Conservation (phyloP, 2,797 vertebrate species). For the Sebastes oblongus region DNA sequence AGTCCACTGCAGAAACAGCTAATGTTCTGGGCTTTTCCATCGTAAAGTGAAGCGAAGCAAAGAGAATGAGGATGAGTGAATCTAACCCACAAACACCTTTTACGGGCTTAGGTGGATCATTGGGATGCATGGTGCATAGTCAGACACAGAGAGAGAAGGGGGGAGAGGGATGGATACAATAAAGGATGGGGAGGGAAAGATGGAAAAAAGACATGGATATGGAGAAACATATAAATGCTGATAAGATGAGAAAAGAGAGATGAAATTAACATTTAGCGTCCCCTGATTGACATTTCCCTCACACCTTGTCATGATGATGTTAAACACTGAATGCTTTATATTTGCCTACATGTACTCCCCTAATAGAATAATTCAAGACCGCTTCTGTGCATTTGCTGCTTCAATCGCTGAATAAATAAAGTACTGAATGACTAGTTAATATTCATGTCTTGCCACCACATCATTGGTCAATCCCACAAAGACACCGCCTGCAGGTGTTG, state of each 20-base stretch:
- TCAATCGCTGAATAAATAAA: conserved; percentile 20
- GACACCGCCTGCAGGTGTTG: conserved; percentile 11
- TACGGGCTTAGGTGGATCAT: conserved; percentile 62
- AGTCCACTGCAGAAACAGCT: conserved; percentile 69
- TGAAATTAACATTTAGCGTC: conserved; percentile 12
- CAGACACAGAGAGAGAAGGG: not conserved
- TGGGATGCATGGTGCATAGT: conserved; percentile 62
- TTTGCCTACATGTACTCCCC: not conserved
- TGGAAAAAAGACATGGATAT: not conserved
- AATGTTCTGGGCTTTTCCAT: conserved; percentile 69
- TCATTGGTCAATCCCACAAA: conserved; percentile 28
- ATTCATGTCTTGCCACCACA: conserved; percentile 38
- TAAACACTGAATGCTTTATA: not conserved
- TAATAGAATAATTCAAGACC: not conserved
- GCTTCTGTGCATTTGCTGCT: conserved; percentile 14
- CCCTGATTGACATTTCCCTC: not conserved
- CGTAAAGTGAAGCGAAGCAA: conserved; percentile 73
- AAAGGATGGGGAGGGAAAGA: conserved; percentile 21
- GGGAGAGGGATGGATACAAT: conserved; percentile 5
- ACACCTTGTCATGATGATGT: not conserved
- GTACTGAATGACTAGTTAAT: conserved; percentile 24
- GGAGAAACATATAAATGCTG: not conserved
- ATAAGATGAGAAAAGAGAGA: not conserved
- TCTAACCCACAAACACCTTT: conserved; percentile 70
- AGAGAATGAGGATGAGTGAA: conserved; percentile 71